Base-by-base conservation (phyloP, 2,888 invertebrate genomes). In the Aphelenchoides bicaudatus region DNA sequence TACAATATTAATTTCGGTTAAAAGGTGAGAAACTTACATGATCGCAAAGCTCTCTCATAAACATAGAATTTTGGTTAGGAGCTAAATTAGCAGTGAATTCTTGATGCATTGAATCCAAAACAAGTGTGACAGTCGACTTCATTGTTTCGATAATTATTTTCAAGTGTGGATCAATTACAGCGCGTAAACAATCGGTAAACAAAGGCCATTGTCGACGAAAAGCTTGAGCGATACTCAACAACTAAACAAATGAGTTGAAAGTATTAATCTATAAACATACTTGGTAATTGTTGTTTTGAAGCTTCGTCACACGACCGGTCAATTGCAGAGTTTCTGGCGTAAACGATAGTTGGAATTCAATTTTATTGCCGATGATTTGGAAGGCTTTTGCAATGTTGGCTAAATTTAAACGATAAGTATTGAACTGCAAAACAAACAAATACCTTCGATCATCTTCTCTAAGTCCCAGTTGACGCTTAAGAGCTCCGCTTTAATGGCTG, bases 391-490 rank as follows among this genome's bases (percentile, higher is more conserved):
- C 55, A 13, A 66, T 39, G 49, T 66, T 66, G 16, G 47, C 43
- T 43, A n/a, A 6, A 43, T 10, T 10, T 10, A 34, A n/a, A 34
- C 10, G 10, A n/a, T n/a, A 34, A 34, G 10, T 34, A 34, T 34
- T 34, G 34, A 34, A 34, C 34, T n/a, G 34, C 34, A 34, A n/a
- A 34, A 34, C 10, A n/a, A 34, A 34, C 10, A n/a, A 34, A 34
- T n/a, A 3, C 23, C 55, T 39, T 66, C 66, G 65, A 74, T 67
- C 54, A 71, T 68, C 37, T 58, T 58, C 16, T 63, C 66, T 38
- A 75, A 46, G 23, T 71, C 70, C 73, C 75, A 75, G 10, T 67
- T 69, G 8, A 75, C 70, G 58, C 69, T 73, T 16, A 58, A 46
- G 28, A 72, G 52, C 52, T 75, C 75, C 52, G 72, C 68, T 46